Percentiles rank a stretch among this genome's conserved stretches.
Conservation (phyloP, 92 coral and sea anemone genomes). For the Diadumene lineata region DNA sequence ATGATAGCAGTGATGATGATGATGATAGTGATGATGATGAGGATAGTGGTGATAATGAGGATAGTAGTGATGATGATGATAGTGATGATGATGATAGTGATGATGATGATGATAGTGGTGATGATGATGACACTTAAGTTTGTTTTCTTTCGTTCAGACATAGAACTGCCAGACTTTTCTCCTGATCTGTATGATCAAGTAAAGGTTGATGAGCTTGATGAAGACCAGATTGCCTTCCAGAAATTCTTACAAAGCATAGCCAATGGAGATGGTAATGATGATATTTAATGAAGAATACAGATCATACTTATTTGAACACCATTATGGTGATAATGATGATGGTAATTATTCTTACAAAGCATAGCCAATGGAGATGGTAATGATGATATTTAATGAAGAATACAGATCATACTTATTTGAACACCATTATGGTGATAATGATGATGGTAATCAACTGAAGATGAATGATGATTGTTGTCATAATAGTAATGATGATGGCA, state of each 20-base stretch:
- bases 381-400: neutral
- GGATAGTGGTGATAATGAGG: neutral
- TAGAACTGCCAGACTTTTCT: constrained; percentile 80
- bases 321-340: constrained; percentile 79
- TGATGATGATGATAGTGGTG: neutral
- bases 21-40: neutral
- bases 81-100: neutral
- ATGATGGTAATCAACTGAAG: neutral
- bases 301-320: constrained; percentile 49
- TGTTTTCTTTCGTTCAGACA: constrained; percentile 37
- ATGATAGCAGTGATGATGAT: neutral
- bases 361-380: neutral
- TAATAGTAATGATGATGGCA: neutral
- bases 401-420: neutral
- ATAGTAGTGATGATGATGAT: neutral
- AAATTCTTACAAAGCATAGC: constrained; percentile 83
- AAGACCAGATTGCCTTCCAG: constrained; percentile 92
- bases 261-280: constrained; percentile 55
- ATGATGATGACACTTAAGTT: neutral
- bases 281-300: too few species aligned
- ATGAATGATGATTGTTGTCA: neutral
- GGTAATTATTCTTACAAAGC: neutral
- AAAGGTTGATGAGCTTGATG: constrained; percentile 77
- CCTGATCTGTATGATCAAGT: constrained; percentile 87
- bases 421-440: neutral